Percentiles rank a stretch among this genome's conserved stretches.
Evolutionary conservation across 1,140 invertebrate genomes (phyloP).

Genomic region (Calephelis nemesis): DNA sequence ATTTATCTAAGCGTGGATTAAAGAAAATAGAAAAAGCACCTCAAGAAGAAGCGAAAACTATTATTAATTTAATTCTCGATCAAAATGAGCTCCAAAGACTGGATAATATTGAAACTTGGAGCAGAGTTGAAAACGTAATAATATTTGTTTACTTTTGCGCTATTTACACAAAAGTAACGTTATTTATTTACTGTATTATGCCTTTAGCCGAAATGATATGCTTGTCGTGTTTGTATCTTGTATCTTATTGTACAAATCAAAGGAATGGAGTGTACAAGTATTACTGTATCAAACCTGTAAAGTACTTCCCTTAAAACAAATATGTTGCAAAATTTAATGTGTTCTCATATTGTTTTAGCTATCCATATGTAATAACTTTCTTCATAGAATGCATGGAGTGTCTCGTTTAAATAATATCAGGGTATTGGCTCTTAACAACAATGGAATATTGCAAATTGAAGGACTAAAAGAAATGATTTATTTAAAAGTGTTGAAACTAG

Average conservation of each 20-base stretch:
- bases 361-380: constrained; percentile 90
- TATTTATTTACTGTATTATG: constrained; percentile 8
- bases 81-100: constrained; percentile 92
- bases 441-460: constrained; percentile 93
- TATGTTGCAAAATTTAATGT: neutral
- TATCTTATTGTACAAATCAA: no score
- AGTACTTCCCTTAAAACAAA: no score
- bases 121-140: constrained; percentile 88
- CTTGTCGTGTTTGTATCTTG: neutral
- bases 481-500: constrained; percentile 84
- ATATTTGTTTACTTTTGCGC: constrained; percentile 20
- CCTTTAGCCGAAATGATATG: neutral
- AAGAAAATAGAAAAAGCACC: constrained; percentile 87
- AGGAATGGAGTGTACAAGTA: no score
- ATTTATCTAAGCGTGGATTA: constrained; percentile 84
- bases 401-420: constrained; percentile 88
- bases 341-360: constrained; percentile 80
- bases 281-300: no score
- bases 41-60: constrained; percentile 82
- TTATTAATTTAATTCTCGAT: constrained; percentile 89
- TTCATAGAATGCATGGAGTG: constrained; percentile 93
- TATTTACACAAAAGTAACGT: neutral
- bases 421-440: constrained; percentile 91
- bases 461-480: constrained; percentile 91
- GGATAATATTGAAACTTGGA: constrained; percentile 91